Evolutionary conservation across 1,140 invertebrate genomes (phyloP).

Genomic region (Drosophila repletoides): DNA sequence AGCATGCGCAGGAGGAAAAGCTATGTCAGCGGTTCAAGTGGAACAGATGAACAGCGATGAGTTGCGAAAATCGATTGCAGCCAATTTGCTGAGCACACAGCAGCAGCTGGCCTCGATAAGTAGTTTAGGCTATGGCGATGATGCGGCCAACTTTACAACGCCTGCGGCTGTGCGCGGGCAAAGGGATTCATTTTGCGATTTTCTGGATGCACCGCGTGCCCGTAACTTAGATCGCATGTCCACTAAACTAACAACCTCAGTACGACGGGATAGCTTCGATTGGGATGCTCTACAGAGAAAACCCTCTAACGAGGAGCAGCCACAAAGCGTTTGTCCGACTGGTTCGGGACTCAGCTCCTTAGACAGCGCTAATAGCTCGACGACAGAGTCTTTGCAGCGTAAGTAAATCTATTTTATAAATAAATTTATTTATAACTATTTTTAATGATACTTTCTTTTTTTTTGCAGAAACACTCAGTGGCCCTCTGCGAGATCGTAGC

Average conservation of each 20-base stretch:
- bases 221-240: conserved; percentile 60
- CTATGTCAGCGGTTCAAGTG: conserved; percentile 1
- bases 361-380: conserved; percentile 34
- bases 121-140: conserved; percentile 14
- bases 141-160: neutral
- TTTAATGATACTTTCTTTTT: neutral
- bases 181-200: conserved; percentile 78
- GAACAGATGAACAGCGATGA: conserved; percentile 52
- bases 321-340: conserved; percentile 25
- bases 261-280: conserved; percentile 71
- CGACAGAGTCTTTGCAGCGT: conserved; percentile 54
- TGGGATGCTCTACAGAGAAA: conserved; percentile 62
- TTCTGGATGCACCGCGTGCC: conserved; percentile 59
- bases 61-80: conserved; percentile 54
- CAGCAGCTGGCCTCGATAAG: conserved; percentile 15
- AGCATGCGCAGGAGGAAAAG: neutral
- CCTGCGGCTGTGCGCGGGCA: conserved; percentile 19
- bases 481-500: conserved; percentile 65
- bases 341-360: conserved; percentile 22
- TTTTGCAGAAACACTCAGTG: conserved; percentile 50
- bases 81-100: conserved; percentile 36
- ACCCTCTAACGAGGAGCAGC: conserved; percentile 29
- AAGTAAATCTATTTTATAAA: too few relatives aligned
- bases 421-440: too few relatives aligned
- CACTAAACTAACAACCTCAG: conserved; percentile 41